Conservation (phyloP, 2,888 invertebrate genomes). For the Pheosia tremula region DNA sequence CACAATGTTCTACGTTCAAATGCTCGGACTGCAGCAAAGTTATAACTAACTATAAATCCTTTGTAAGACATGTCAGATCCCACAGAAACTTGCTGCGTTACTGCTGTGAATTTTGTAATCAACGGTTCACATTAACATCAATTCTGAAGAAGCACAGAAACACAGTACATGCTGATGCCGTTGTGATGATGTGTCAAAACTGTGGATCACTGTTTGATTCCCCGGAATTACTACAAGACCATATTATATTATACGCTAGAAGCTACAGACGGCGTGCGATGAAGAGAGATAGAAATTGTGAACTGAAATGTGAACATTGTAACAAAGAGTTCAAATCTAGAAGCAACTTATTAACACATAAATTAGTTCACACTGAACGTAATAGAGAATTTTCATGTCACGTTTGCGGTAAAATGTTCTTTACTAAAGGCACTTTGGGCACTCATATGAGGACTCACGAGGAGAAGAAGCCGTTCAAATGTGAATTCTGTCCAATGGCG, state of each 20-base stretch:
- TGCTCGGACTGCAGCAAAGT: constrained; percentile 70
- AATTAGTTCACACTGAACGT: constrained; percentile 73
- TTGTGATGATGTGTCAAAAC: constrained; percentile 55
- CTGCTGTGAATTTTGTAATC: constrained; percentile 73
- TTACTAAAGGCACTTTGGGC: constrained; percentile 72
- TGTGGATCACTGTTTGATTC: constrained; percentile 67
- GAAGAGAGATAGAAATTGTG: constrained; percentile 48
- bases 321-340: constrained; percentile 70
- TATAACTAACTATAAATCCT: constrained; percentile 55
- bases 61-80: constrained; percentile 64
- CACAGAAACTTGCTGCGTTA: constrained; percentile 65
- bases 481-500: constrained; percentile 71
- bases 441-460: constrained; percentile 75
- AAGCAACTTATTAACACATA: constrained; percentile 70
- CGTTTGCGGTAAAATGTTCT: constrained; percentile 79
- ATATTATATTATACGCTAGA: constrained; percentile 59
- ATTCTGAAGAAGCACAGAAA: constrained; percentile 61
- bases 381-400: constrained; percentile 74
- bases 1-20: constrained; percentile 67
- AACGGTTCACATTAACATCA: constrained; percentile 50
- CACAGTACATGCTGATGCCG: constrained; percentile 44
- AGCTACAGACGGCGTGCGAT: constrained; percentile 45
- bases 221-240: constrained; percentile 62
- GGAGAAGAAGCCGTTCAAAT: constrained; percentile 71
- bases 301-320: constrained; percentile 70